These are phyloP conservation scores for Dreissena polymorpha DNA, from an alignment of 1,140 invertebrate genomes.

Conservation along the genomic window DNA sequence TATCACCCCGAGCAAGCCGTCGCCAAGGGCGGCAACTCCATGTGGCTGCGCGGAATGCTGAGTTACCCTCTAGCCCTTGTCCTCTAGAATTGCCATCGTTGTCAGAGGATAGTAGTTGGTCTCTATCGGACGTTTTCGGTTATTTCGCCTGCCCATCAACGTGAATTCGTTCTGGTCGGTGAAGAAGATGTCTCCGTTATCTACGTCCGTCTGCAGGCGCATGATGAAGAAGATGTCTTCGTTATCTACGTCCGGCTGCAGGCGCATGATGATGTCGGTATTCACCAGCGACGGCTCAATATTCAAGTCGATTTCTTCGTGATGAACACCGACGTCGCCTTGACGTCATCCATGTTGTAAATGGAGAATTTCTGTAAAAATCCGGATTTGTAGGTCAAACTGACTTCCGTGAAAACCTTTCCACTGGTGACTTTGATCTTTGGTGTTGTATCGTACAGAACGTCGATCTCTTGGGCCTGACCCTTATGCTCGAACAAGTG, in stretches of 20 bases:
- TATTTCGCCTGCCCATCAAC: conserved; percentile 82
- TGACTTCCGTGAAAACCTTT: conserved; percentile 89
- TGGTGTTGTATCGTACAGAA: conserved; percentile 11
- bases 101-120: conserved; percentile 95
- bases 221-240: conserved; percentile 83
- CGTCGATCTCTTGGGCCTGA: conserved; percentile 71
- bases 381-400: conserved; percentile 80
- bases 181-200: too few relatives aligned
- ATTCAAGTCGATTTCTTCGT: conserved; percentile 80
- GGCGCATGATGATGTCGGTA: conserved; percentile 89
- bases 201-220: too few relatives aligned
- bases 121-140: conserved; percentile 85
- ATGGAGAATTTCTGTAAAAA: conserved; percentile 26
- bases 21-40: conserved; percentile 89
- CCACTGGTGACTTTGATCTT: conserved; percentile 28
- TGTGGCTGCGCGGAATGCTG: conserved; percentile 92
- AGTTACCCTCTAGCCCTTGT: conserved; percentile 83
- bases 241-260: conserved; percentile 87
- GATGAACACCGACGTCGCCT: conserved; percentile 85
- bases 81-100: conserved; percentile 90
- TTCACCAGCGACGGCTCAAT: conserved; percentile 76
- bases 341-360: conserved; percentile 15
- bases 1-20: conserved; percentile 92
- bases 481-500: conserved; percentile 43
- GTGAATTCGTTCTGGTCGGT: conserved; percentile 96